phyloP scores from a whole-genome alignment of 2,888 invertebrate genomes.

The Oligia fasciuncula region DNA sequence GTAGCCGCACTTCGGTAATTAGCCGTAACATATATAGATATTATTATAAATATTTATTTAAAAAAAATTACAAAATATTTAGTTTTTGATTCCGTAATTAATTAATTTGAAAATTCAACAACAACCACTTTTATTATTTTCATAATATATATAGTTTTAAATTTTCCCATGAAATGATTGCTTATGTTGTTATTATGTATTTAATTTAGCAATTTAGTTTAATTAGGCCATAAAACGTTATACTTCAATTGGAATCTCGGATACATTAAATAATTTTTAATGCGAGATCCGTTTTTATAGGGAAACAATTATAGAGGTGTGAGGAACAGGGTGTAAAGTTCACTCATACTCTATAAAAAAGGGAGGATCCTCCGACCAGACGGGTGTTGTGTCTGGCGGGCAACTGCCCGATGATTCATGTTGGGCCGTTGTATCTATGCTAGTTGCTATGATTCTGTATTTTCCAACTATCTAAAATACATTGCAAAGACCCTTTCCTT shows the following conservation, averaged over 20 bases:
- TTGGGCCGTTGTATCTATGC: no score
- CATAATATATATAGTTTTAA: not conserved
- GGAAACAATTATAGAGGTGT: not conserved
- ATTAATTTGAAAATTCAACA: not conserved
- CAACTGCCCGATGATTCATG: no score
- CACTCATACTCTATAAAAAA: no score
- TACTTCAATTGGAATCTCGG: not conserved
- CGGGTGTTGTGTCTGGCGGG: no score
- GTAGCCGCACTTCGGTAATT: no score
- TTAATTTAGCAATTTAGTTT: not conserved
- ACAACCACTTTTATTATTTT: not conserved
- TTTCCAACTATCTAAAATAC: not conserved
- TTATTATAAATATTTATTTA: no score
- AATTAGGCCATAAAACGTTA: not conserved
- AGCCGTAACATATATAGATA: not conserved
- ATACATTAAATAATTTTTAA: not conserved
- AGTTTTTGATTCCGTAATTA: not conserved
- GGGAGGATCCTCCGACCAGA: no score
- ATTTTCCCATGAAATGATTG: not conserved
- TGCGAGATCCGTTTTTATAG: not conserved
- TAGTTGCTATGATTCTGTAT: not conserved
- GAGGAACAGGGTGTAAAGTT: no score
- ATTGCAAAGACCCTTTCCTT: not conserved
- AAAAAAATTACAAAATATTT: no score
- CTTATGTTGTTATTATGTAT: not conserved